phyloP scores from a whole-genome alignment of 2,888 invertebrate species.

The Calameuta pallipes region DNA sequence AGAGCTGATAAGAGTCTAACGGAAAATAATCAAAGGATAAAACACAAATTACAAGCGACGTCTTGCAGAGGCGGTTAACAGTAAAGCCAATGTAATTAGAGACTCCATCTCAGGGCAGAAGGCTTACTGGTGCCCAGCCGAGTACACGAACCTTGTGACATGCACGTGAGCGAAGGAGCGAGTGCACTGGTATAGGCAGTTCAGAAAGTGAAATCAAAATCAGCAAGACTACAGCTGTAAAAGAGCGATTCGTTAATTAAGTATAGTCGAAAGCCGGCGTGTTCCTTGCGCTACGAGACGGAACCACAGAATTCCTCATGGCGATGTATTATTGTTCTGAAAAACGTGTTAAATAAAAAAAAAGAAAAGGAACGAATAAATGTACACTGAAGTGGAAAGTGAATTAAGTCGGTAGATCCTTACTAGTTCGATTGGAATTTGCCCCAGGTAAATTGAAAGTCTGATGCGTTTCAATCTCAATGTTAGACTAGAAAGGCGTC shows the following conservation, averaged over 20 bases:
- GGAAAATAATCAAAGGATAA: not conserved
- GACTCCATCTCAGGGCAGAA: conserved; percentile 13
- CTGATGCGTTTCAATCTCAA: not conserved
- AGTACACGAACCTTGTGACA: not conserved
- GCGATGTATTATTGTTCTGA: not conserved
- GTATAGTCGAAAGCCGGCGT: not conserved
- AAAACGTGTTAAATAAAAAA: not conserved
- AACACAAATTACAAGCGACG: not conserved
- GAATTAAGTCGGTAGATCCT: not conserved
- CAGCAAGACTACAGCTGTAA: not conserved
- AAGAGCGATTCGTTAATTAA: not conserved
- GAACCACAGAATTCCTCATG: not conserved
- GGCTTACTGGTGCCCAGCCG: not conserved
- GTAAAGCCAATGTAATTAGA: conserved; percentile 20
- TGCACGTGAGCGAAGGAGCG: not conserved
- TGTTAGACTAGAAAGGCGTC: not conserved
- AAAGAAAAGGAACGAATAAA: not conserved
- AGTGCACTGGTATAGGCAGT: not conserved
- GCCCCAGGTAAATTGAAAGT: not conserved
- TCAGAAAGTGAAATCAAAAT: not conserved
- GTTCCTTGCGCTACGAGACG: not conserved
- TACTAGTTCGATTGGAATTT: not conserved
- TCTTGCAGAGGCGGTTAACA: conserved; percentile 3
- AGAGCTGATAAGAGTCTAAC: not conserved
- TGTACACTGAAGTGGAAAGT: not conserved